Conservation (phyloP, 92 coral and sea anemone genomes). For the Galaxea fascicularis region DNA sequence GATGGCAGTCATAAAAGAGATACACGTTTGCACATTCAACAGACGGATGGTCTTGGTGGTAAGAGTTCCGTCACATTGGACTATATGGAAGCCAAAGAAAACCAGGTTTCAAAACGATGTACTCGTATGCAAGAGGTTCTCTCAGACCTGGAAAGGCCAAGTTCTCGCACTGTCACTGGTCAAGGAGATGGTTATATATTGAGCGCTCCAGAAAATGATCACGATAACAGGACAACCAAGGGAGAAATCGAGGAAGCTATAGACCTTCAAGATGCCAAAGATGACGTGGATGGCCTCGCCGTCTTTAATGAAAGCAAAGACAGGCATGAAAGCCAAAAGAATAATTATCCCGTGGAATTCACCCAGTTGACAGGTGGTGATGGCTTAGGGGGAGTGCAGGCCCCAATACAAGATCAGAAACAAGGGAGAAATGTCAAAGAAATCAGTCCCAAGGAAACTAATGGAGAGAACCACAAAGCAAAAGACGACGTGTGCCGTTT, state of each 20-base stretch:
- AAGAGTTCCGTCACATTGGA: neutral
- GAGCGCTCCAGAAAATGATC: neutral
- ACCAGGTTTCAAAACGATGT: neutral
- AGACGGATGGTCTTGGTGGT: neutral
- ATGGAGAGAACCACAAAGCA: neutral
- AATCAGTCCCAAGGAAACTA: neutral
- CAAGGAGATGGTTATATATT: neutral
- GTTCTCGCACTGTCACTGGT: neutral
- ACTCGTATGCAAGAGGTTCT: neutral
- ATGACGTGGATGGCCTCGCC: neutral
- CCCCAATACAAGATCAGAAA: no score
- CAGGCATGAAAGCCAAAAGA: neutral
- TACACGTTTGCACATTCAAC: neutral
- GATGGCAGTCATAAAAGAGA: neutral
- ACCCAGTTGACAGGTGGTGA: neutral
- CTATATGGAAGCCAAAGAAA: neutral
- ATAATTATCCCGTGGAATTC: neutral
- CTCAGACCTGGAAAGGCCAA: neutral
- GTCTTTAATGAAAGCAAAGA: neutral
- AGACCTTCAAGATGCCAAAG: neutral
- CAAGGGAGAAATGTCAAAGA: no score
- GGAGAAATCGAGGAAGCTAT: no score
- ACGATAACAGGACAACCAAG: no score
- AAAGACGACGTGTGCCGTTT: neutral
- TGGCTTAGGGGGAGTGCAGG: neutral